Base-by-base conservation (phyloP, 2,797 vertebrate genomes). In the Coreius guichenoti region DNA sequence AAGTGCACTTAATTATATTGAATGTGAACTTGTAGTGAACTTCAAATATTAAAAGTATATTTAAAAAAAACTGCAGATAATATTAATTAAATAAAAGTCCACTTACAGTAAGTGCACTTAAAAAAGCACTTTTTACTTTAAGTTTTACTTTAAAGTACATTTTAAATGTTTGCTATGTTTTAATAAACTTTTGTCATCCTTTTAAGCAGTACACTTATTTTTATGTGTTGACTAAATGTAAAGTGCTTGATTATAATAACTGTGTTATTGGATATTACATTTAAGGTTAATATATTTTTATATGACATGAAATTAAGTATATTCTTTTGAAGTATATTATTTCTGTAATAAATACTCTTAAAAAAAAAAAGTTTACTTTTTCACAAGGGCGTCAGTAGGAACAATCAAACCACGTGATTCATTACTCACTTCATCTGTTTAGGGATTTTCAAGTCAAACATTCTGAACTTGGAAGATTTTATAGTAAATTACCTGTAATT, bases 351-450 rank as follows among this genome's bases (percentile, higher is more conserved):
- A 36, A 78, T 26, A n/a, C 23, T 61, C 16, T 43, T 16, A 11
- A 58, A 77, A 26, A 5, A 58, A 39, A 39, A 0, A 33, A 51
- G 1, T 33, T 1, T 23, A 23, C 1, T 33, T 76, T 76, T 14
- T 13, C 21, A 56, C 1, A 43, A 78, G n/a, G 0, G 13, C 36
- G 23, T 11, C 21, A 67, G 29, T 39, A 63, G 4, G 45, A 67
- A 75, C 16, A 49, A 47, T 31, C 19, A 74, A 63, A 65, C 70
- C 43, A 74, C 43, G 16, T 54, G 61, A 76, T 83, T 33, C 61
- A 67, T 76, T 67, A 33, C 72, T 76, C 72, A 83, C 45, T 49
- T 74, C 4, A 26, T 51, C 56, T 19, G 13, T 82, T 13, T 23
- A 14, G 58, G 72, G 4, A 67, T 51, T 83, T 76, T 83, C 17